phyloP scores from a whole-genome alignment of 2,797 vertebrate species.

The Natrix natrix region DNA sequence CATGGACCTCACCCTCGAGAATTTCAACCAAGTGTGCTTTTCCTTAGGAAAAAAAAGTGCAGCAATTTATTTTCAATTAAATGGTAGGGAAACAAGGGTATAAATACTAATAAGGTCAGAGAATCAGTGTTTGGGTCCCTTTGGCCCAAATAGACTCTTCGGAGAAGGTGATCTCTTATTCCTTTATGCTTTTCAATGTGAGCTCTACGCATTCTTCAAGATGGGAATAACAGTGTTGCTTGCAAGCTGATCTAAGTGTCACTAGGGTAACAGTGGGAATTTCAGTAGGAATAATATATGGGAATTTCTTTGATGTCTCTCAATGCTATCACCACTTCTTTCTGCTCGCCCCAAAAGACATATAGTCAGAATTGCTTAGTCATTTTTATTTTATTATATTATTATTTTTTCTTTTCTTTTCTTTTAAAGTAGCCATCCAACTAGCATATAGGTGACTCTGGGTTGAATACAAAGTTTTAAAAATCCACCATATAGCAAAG shows the following conservation, averaged over 20 bases:
- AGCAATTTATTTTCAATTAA: neutral
- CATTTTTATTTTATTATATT: neutral
- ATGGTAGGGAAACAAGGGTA: neutral
- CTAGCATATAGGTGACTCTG: too few relatives aligned
- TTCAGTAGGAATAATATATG: too few relatives aligned
- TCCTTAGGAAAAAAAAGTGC: neutral
- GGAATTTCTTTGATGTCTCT: neutral
- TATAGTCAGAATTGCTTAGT: neutral
- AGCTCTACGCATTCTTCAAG: neutral
- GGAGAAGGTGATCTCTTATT: neutral
- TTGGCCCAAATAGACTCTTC: neutral
- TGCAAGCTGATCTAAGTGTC: neutral
- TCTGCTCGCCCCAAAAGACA: neutral
- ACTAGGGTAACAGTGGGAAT: neutral
- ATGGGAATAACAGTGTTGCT: neutral
- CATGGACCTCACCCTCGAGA: neutral
- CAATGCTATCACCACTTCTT: neutral
- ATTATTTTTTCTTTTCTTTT: too few relatives aligned
- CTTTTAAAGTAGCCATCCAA: too few relatives aligned
- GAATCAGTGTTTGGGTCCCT: neutral
- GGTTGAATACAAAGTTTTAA: too few relatives aligned
- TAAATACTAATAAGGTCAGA: neutral
- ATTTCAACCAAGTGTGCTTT: neutral
- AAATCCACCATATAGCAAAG: too few relatives aligned
- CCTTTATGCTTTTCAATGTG: too few relatives aligned